Conservation (phyloP, 2,113 vertebrate genomes). For the Nymphicus hollandicus region DNA sequence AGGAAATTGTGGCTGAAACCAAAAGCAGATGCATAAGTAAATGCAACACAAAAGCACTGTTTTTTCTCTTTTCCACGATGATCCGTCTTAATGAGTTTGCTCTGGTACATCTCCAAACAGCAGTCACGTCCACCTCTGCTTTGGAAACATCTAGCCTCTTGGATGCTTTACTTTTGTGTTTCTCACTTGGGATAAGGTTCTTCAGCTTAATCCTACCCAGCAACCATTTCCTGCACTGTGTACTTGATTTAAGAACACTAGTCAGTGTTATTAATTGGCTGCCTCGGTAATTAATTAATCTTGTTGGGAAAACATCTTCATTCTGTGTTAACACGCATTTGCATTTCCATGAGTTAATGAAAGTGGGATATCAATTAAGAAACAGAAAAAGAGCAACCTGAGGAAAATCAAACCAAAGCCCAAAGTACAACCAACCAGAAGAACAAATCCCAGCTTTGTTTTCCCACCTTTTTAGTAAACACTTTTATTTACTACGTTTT, state of each 20-base stretch:
- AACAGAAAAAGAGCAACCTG: not conserved
- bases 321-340: not conserved
- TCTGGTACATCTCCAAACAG: not conserved
- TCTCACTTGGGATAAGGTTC: fast-evolving
- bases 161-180: not conserved
- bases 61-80: not conserved
- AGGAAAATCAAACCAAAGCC: not conserved
- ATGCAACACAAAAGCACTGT: not conserved
- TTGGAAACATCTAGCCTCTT: not conserved
- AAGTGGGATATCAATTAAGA: not conserved
- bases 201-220: not conserved
- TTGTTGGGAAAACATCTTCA: constrained; percentile 15
- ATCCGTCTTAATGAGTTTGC: not conserved
- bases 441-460: not conserved
- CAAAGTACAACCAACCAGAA: not conserved
- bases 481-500: not conserved
- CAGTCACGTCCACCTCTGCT: not conserved
- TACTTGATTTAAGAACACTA: not conserved
- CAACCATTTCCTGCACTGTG: not conserved
- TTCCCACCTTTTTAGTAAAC: not conserved
- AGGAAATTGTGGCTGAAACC: not conserved
- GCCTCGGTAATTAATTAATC: not conserved
- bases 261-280: not conserved
- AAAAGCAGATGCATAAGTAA: not conserved
- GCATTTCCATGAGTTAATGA: constrained; percentile 9